Conservation (phyloP, 1,140 invertebrate species). For the Drosophila obscura region DNA sequence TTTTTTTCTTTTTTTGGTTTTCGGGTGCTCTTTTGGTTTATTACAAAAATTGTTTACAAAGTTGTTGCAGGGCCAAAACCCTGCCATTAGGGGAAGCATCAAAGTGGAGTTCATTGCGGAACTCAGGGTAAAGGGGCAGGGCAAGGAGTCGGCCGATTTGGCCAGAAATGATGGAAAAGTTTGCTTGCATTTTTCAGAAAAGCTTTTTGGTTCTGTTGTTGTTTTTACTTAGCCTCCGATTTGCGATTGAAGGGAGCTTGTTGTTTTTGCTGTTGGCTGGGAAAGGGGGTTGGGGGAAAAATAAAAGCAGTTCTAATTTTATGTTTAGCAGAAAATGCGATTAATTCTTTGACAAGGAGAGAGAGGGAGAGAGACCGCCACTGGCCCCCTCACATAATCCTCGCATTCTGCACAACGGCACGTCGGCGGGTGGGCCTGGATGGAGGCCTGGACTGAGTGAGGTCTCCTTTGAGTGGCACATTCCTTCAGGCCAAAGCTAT, state of each 20-base stretch:
- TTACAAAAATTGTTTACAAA: slow-evolving; percentile 44
- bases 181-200: slow-evolving; percentile 1
- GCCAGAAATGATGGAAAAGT: slow-evolving; percentile 11
- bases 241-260: neutral
- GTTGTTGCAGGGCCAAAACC: slow-evolving; percentile 5
- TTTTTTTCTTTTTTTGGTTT: neutral
- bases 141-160: no score
- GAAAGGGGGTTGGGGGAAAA: neutral
- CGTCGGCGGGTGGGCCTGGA: no score
- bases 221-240: slow-evolving; percentile 23
- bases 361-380: neutral
- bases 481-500: no score
- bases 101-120: no score
- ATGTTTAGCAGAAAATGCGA: slow-evolving; percentile 22
- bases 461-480: no score
- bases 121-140: no score
- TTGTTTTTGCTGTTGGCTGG: neutral
- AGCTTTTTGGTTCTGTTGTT: slow-evolving; percentile 24
- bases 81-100: no score
- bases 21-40: slow-evolving; percentile 30
- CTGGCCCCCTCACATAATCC: no score
- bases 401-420: no score
- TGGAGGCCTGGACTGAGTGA: no score
- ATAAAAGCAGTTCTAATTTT: slow-evolving; percentile 13
- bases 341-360: slow-evolving; percentile 24